Conservation (phyloP, 2,113 vertebrate genomes). For the Ranitomeya imitator region DNA sequence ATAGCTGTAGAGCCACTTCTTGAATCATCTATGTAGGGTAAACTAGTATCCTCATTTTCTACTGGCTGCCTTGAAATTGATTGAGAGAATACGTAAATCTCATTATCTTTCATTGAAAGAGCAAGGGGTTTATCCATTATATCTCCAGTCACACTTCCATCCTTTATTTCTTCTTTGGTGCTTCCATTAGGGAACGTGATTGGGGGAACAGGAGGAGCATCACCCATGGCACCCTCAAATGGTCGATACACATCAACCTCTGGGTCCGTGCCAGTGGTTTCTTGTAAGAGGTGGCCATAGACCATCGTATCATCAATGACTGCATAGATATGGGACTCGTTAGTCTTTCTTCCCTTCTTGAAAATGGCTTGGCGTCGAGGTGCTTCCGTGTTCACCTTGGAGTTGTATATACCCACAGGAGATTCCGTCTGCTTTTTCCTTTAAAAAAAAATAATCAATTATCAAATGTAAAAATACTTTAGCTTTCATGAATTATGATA, state of each 20-base stretch:
- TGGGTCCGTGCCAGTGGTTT: slow-evolving; percentile 61
- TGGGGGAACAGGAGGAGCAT: slow-evolving; percentile 77
- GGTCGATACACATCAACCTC: slow-evolving; percentile 72
- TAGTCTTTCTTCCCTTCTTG: slow-evolving; percentile 74
- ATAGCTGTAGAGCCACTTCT: slow-evolving; percentile 30
- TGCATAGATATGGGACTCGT: slow-evolving; percentile 86
- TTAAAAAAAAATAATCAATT: neutral
- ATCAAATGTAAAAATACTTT: neutral
- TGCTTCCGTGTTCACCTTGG: slow-evolving; percentile 75
- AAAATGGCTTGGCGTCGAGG: slow-evolving; percentile 71
- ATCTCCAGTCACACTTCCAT: slow-evolving; percentile 50
- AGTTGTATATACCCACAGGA: slow-evolving; percentile 79
- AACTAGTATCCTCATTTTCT: slow-evolving; percentile 64
- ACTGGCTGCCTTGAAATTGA: slow-evolving; percentile 54
- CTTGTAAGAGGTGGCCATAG: slow-evolving; percentile 80
- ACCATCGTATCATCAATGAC: slow-evolving; percentile 86
- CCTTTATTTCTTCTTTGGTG: neutral
- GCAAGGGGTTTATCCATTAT: slow-evolving; percentile 26
- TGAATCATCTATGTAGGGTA: slow-evolving; percentile 68
- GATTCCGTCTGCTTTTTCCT: slow-evolving; percentile 78
- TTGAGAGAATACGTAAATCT: slow-evolving; percentile 81
- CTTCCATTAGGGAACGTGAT: slow-evolving; percentile 66
- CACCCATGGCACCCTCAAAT: slow-evolving; percentile 73
- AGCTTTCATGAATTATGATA: neutral
- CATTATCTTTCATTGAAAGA: slow-evolving; percentile 73